Evolutionary conservation across 2,888 invertebrate genomes (phyloP), one percentile per base, ranked within the genome.

Genomic region (Electrophaes corylata): DNA sequence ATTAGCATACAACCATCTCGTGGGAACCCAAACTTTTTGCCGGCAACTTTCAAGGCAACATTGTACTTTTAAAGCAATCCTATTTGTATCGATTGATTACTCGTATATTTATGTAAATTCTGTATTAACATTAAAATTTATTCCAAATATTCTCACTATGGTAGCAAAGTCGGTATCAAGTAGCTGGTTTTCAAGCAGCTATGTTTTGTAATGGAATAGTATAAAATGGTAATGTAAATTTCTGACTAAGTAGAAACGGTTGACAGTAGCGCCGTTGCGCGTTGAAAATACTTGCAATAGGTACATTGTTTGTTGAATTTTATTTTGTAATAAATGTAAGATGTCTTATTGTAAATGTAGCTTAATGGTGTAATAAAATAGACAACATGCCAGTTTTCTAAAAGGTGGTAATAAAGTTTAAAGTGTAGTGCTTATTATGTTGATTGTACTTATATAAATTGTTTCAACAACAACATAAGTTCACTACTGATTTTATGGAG

Each of bases 1-100:
- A 82, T 87, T 86, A 78, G 76, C 85, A 88, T 87, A 82, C 62
- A 20, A 23, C 43, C 23, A 64, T 66, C 72, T 70, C 86, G 82
- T 87, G 88, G 83, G 87, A 89, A 86, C 60, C 56, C 11, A 19
- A 59, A 63, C 52, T 67, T 65, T 72, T 62, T 59, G 54, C 58
- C 26, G 53, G 39, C 44, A 11, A 10, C 16, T 12, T 18, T 39
- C 29, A 47, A 37, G 18, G 23, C 43, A 57, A 60, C 57, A 55
- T 46, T 61, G 64, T 61, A 64, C 55, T 66, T 56, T 57, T 40
- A 47, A 58, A 62, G 50, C 57, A 53, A 60, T 63, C 70, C 71
- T 66, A 73, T 68, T 62, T 67, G 64, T 44, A 70, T 67, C 76
- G 72, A 84, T 82, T 82, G 81, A 84, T 84, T 78, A 71, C 76